Base-by-base conservation (phyloP, 64 coral and sea anemone species). In the Platygyra sinensis region DNA sequence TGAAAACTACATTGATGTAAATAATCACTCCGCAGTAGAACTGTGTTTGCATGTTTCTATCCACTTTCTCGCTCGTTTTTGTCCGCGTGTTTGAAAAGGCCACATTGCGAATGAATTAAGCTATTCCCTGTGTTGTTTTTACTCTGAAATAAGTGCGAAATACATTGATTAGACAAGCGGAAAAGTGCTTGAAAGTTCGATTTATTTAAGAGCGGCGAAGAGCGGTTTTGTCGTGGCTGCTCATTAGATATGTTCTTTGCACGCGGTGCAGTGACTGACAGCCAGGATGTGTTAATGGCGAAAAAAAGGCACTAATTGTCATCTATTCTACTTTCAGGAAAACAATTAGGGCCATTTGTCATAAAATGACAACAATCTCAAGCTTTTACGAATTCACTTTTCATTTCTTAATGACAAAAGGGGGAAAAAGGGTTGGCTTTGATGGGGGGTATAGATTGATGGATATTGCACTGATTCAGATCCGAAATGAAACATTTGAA, bases 331-430 rank as follows among this genome's bases (percentile, higher is more conserved):
- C 24, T 85, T 71, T 63, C 62, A 71, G 81, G 63, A 72, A 42
- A 69, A 85, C 81, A 49, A 85, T 85, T 85, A 67, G 22, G 39
- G 63, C 33, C 62, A 85, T 85, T 85, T 85, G 81, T 85, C 63
- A 85, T 12, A 85, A 85, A 85, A 85, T 71, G 81, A 85, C 81
- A 85, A 49, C 5, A 85, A 85, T 85, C 10, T 31, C 20, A 85
- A 42, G 63, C n/a, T 72, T 51, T 69, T 27, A 51, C 33, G 33
- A 72, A 85, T 85, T 69, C 39, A 50, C 46, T 49, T 77, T 61
- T 27, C 8, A 32, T 20, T 8, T 83, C 6, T 57, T 28, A 55
- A 30, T 19, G 50, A 57, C 17, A 79, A 29, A 51, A 55, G 24
- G 22, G 50, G 18, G 31, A 75, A 42, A 75, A 75, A 42, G 30